Evolutionary conservation across 2,888 invertebrate genomes (phyloP).

Genomic region (Polymixis flavicincta): DNA sequence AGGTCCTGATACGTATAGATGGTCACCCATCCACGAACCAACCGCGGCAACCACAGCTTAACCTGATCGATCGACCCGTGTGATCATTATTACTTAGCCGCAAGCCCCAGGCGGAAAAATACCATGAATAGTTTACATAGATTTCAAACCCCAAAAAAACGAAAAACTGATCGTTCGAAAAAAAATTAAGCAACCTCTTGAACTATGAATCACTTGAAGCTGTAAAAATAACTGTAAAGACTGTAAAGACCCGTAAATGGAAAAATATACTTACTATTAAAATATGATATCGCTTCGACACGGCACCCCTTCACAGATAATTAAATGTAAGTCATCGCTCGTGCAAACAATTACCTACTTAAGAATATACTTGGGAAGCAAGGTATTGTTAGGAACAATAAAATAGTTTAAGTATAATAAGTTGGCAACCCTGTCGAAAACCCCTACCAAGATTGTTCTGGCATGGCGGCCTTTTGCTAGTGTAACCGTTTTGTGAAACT

Average conservation of each 20-base stretch:
- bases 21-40: no score
- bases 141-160: background rate
- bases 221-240: conserved; percentile 8
- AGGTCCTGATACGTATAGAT: no score
- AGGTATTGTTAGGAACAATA: no score
- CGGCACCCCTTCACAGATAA: conserved; percentile 9
- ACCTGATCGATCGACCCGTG: no score
- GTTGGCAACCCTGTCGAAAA: no score
- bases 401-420: no score
- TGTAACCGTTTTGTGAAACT: no score
- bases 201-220: background rate
- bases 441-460: no score
- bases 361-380: background rate
- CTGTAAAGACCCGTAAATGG: conserved; percentile 5
- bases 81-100: no score
- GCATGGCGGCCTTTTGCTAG: no score
- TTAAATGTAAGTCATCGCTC: conserved; percentile 28
- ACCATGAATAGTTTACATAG: background rate
- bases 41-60: no score
- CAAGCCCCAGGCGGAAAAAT: background rate
- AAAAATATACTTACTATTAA: conserved; percentile 8
- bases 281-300: background rate
- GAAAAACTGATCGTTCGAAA: background rate
- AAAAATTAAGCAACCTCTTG: background rate
- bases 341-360: conserved; percentile 18